phyloP scores from a whole-genome alignment of 2,113 vertebrate genomes.

The Regulus satrapa region DNA sequence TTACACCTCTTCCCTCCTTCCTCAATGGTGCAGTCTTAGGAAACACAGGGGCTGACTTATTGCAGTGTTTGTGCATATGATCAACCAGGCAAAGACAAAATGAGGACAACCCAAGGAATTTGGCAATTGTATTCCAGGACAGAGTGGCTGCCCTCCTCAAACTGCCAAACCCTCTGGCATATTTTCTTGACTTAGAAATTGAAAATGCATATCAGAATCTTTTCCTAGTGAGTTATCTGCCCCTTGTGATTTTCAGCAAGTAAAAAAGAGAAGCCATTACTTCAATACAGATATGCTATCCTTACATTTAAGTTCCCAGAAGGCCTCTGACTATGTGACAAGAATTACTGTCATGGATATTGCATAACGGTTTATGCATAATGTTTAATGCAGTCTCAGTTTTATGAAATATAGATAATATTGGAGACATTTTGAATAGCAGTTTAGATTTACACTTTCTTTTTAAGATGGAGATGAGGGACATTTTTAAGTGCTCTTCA shows the following conservation, averaged over 20 bases:
- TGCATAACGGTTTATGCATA: neutral
- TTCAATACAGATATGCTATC: neutral
- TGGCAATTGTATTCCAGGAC: neutral
- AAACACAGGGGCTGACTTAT: rapidly evolving
- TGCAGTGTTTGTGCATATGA: neutral
- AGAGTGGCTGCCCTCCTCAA: neutral
- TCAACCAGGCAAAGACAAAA: neutral
- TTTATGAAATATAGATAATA: neutral
- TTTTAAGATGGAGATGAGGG: neutral
- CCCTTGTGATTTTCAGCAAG: neutral
- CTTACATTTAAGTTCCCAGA: neutral
- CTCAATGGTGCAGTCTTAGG: neutral
- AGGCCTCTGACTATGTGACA: neutral
- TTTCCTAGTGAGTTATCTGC: neutral
- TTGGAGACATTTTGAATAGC: neutral
- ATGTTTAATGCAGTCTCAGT: neutral
- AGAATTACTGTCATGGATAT: neutral
- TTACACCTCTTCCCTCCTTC: neutral
- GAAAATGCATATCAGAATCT: constrained; percentile 18
- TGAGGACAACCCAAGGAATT: neutral
- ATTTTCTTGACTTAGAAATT: neutral
- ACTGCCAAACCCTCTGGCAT: neutral
- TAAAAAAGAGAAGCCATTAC: neutral
- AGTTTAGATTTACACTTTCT: neutral
- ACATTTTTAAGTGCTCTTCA: neutral